Percentiles rank a stretch among this genome's conserved stretches.
These are phyloP conservation scores for Brachyopa scutellaris DNA, from an alignment of 2,888 invertebrate species.

Conservation along the genomic window DNA sequence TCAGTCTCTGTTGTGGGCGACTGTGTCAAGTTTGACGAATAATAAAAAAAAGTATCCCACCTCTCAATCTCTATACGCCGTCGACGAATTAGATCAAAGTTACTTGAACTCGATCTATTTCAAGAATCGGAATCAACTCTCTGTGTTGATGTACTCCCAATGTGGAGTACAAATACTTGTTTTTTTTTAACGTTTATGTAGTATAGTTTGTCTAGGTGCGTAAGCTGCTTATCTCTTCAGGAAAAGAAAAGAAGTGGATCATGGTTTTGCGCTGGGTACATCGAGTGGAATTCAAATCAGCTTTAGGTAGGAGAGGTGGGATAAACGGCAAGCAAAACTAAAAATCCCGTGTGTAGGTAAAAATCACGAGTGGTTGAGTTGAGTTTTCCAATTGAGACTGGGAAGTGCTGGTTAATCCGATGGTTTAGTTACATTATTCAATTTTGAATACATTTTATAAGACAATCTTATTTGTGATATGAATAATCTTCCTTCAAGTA, in stretches of 20 bases:
- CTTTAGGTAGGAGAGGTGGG: conserved; percentile 1
- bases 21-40: too few relatives aligned
- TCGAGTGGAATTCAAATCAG: conserved; percentile 32
- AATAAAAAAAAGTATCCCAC: background rate
- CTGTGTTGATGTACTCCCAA: conserved; percentile 40
- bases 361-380: too few relatives aligned
- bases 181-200: conserved; percentile 5
- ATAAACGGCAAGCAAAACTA: background rate
- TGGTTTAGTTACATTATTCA: too few relatives aligned
- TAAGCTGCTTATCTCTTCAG: conserved; percentile 47
- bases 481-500: too few relatives aligned
- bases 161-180: conserved; percentile 22
- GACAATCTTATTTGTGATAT: too few relatives aligned
- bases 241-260: conserved; percentile 39
- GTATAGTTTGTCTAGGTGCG: conserved; percentile 12
- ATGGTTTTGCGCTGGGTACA: conserved; percentile 24
- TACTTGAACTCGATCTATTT: conserved; percentile 70
- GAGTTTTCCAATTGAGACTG: too few relatives aligned
- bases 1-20: too few relatives aligned
- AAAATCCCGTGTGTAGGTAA: too few relatives aligned
- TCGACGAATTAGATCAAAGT: conserved; percentile 64
- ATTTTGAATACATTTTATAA: too few relatives aligned
- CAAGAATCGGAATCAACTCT: conserved; percentile 30
- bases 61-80: conserved; percentile 17
- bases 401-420: too few relatives aligned